phyloP scores from a whole-genome alignment of 64 coral and sea anemone genomes.

The Stichodactyla mertensii region DNA sequence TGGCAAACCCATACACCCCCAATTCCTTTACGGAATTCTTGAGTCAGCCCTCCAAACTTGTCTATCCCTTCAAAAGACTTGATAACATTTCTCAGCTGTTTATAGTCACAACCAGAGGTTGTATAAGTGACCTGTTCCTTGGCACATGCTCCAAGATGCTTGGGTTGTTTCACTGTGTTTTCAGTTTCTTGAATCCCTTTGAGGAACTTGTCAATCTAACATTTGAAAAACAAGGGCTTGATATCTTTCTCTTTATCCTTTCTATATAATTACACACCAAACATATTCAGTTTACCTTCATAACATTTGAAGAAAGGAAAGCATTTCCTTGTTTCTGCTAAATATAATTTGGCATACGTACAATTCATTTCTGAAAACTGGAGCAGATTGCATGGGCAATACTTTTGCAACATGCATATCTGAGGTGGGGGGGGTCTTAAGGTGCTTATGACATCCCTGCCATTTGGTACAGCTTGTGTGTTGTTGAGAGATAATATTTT shows the following conservation, averaged over 20 bases:
- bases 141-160: constrained; percentile 29
- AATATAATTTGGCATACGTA: no score
- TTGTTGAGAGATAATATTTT: no score
- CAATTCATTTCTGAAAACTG: no score
- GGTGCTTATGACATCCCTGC: no score
- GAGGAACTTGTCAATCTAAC: constrained; percentile 44
- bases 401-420: no score
- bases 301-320: neutral
- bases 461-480: no score
- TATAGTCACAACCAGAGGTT: constrained; percentile 51
- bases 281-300: no score
- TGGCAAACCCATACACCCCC: constrained; percentile 68
- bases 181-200: constrained; percentile 40
- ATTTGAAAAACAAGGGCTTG: no score
- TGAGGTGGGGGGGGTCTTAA: no score
- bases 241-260: no score
- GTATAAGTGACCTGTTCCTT: constrained; percentile 19
- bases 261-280: no score
- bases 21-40: constrained; percentile 55
- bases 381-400: no score
- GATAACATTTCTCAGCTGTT: constrained; percentile 21
- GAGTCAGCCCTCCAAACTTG: constrained; percentile 55
- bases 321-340: neutral
- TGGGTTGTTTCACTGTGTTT: constrained; percentile 44
- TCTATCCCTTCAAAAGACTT: constrained; percentile 31